Evolutionary conservation across 2,113 vertebrate species (phyloP).

Genomic region (Pelusios castaneus): DNA sequence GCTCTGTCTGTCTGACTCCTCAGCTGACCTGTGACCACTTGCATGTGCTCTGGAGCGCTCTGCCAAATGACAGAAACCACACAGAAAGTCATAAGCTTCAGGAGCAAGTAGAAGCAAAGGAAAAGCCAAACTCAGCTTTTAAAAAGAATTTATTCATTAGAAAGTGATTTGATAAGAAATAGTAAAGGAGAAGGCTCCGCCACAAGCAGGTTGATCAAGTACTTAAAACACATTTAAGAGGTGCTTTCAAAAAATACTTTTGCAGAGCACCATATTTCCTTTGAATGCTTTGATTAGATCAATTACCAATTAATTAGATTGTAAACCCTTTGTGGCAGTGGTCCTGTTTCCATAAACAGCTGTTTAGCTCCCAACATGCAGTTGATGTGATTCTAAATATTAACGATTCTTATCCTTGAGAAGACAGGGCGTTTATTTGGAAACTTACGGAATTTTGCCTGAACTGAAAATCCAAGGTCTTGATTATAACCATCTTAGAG

Average conservation of each 20-base stretch:
- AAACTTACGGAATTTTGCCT: neutral
- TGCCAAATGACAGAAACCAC: neutral
- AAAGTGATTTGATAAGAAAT: neutral
- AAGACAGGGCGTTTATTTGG: fast-evolving
- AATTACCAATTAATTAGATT: slow-evolving; percentile 29
- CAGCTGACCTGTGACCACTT: slow-evolving; percentile 5
- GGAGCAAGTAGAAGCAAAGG: neutral
- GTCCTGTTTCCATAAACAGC: neutral
- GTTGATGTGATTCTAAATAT: neutral
- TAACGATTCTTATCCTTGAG: neutral
- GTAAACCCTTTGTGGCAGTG: neutral
- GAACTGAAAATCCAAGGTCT: neutral
- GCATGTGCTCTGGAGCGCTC: neutral
- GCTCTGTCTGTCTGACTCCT: slow-evolving; percentile 7
- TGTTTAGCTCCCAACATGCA: neutral
- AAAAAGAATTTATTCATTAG: neutral
- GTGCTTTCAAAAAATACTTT: slow-evolving; percentile 17
- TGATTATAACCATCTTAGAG: neutral
- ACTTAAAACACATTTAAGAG: neutral
- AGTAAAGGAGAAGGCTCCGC: neutral
- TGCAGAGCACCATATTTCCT: neutral
- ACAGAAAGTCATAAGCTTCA: neutral
- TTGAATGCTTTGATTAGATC: slow-evolving; percentile 15
- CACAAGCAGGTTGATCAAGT: neutral
- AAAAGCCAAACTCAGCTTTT: neutral